Conservation (phyloP, 2,113 vertebrate species). For the Pao palembangensis region DNA sequence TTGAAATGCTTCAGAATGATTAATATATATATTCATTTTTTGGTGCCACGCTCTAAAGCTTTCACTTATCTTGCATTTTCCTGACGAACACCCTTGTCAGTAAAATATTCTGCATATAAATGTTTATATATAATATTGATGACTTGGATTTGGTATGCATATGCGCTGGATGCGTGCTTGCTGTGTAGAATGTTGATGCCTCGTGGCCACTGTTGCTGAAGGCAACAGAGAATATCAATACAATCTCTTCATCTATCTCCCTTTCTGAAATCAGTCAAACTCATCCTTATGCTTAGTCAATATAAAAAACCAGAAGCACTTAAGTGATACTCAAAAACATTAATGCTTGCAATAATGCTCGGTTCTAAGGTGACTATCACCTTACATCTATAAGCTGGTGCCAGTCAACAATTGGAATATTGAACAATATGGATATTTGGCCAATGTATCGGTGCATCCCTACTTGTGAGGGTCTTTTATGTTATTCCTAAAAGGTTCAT, state of each 20-base stretch:
- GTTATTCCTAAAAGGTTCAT: no score
- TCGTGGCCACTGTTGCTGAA: slow-evolving; percentile 70
- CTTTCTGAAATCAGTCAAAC: background rate
- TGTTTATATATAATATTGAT: slow-evolving; percentile 81
- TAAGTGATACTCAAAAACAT: background rate
- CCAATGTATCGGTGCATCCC: no score
- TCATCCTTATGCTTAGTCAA: slow-evolving; percentile 2
- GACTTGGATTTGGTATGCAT: slow-evolving; percentile 63
- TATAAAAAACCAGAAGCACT: background rate
- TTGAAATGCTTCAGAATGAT: no score
- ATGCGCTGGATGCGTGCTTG: slow-evolving; percentile 49
- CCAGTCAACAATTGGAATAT: no score
- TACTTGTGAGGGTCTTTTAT: no score
- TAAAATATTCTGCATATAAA: slow-evolving; percentile 80
- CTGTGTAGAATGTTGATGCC: slow-evolving; percentile 72
- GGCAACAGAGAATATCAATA: slow-evolving; percentile 74
- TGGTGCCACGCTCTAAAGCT: slow-evolving; percentile 13
- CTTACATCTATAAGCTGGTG: no score
- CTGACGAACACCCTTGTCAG: slow-evolving; percentile 53
- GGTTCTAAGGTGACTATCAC: no score
- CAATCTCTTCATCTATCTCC: slow-evolving; percentile 66
- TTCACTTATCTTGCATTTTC: slow-evolving; percentile 56
- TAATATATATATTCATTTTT: no score
- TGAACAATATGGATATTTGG: no score
- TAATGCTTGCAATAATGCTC: no score